These are phyloP conservation scores for Clinocottus analis DNA, from an alignment of 2,113 vertebrate genomes.

Conservation along the genomic window DNA sequence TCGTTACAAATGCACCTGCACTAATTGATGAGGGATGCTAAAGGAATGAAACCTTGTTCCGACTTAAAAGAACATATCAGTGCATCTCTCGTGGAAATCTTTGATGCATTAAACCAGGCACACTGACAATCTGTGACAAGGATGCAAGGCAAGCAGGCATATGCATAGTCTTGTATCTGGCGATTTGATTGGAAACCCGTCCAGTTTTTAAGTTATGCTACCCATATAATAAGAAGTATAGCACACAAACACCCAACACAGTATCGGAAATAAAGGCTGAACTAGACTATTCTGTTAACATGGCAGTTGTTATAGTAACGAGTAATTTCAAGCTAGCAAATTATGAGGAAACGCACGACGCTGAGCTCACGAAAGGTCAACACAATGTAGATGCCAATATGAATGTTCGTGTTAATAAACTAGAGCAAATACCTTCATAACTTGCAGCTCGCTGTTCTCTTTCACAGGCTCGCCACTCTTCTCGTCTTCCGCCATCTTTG, in stretches of 20 bases:
- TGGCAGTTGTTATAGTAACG: slow-evolving; percentile 76
- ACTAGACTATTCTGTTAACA: neutral
- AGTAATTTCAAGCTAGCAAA: neutral
- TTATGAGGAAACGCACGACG: neutral
- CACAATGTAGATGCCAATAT: neutral
- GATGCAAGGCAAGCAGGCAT: neutral
- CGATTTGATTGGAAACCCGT: too few species aligned
- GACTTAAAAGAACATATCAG: neutral
- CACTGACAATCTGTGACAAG: slow-evolving; percentile 36
- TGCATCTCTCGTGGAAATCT: neutral
- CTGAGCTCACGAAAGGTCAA: neutral
- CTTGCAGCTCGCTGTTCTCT: slow-evolving; percentile 76
- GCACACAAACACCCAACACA: neutral
- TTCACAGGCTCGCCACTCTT: slow-evolving; percentile 62
- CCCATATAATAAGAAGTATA: fast-evolving
- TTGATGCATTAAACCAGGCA: slow-evolving; percentile 3
- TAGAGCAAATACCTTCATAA: slow-evolving; percentile 72
- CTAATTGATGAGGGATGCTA: neutral
- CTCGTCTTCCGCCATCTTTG: slow-evolving; percentile 84
- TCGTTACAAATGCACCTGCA: neutral
- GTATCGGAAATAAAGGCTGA: neutral
- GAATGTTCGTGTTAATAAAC: neutral
- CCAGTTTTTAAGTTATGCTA: too few species aligned
- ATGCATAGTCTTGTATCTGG: neutral
- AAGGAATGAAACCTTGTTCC: too few species aligned